phyloP scores from a whole-genome alignment of 2,888 invertebrate species.

The Acleris literana region DNA sequence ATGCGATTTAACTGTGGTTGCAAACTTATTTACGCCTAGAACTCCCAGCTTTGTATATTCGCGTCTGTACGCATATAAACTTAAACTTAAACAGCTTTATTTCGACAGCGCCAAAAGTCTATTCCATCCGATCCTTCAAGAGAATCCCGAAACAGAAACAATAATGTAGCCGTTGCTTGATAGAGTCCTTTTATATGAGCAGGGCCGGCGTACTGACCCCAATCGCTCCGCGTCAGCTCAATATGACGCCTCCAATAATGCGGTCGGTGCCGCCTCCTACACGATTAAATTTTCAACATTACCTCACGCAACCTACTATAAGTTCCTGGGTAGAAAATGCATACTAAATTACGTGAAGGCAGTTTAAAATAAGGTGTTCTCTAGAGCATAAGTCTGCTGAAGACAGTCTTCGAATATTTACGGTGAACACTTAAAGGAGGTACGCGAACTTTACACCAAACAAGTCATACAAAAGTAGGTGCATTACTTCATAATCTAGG shows the following conservation, averaged over 20 bases:
- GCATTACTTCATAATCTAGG: too few species aligned
- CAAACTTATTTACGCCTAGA: too few species aligned
- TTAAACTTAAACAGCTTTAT: conserved; percentile 9
- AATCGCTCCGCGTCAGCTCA: conserved; percentile 64
- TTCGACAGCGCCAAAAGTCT: conserved; percentile 1
- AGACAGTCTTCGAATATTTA: background rate
- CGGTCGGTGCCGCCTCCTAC: conserved; percentile 53
- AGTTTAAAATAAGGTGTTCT: conserved; percentile 9
- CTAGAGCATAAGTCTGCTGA: background rate
- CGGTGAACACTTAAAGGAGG: too few species aligned
- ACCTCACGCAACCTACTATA: conserved; percentile 53
- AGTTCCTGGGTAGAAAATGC: conserved; percentile 27
- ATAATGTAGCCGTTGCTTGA: conserved; percentile 43
- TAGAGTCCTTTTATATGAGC: conserved; percentile 48
- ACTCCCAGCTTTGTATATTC: background rate
- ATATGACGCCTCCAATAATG: conserved; percentile 70
- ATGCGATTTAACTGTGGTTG: too few species aligned
- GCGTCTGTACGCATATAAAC: background rate
- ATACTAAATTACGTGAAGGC: conserved; percentile 12
- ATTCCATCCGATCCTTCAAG: conserved; percentile 13
- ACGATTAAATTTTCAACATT: conserved; percentile 73
- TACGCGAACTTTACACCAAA: too few species aligned
- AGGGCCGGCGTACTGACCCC: conserved; percentile 48
- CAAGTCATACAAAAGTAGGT: too few species aligned
- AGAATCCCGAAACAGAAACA: conserved; percentile 38